Percentiles rank a stretch among this genome's conserved stretches.
Evolutionary conservation across 2,888 invertebrate genomes (phyloP).

Genomic region (Psococerastis gibbosa): DNA sequence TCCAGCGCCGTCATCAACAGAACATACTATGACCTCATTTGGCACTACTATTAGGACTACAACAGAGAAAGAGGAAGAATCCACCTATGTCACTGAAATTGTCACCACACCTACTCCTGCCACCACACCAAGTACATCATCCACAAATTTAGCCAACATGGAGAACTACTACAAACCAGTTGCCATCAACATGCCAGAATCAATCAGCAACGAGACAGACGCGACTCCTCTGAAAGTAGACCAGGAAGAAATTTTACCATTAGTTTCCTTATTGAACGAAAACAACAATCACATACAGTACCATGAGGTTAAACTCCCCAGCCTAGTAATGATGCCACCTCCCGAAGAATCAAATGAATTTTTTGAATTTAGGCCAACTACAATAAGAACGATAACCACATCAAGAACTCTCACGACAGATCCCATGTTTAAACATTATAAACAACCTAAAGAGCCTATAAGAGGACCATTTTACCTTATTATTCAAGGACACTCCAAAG

Average conservation of each 20-base stretch:
- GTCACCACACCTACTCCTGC: slow-evolving; percentile 14
- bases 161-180: slow-evolving; percentile 7
- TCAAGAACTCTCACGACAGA: slow-evolving; percentile 37
- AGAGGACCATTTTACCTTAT: slow-evolving; percentile 51
- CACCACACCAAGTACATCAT: slow-evolving; percentile 12
- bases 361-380: not conserved
- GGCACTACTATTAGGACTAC: slow-evolving; percentile 13
- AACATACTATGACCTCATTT: slow-evolving; percentile 15
- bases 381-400: slow-evolving; percentile 23
- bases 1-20: slow-evolving; percentile 23
- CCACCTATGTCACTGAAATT: too few species aligned
- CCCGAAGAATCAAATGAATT: not conserved
- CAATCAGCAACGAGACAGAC: not conserved
- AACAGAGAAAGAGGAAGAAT: slow-evolving; percentile 15
- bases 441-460: slow-evolving; percentile 38
- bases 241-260: not conserved
- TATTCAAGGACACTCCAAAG: slow-evolving; percentile 70
- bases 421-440: slow-evolving; percentile 39
- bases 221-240: not conserved
- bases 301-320: slow-evolving; percentile 1
- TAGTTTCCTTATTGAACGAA: not conserved
- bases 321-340: slow-evolving; percentile 1
- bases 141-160: slow-evolving; percentile 5
- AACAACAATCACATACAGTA: not conserved
- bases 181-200: slow-evolving; percentile 3